A percentile compares a stretch with the other conserved stretches of the same genome.
Conservation (phyloP, 2,113 vertebrate species). For the Malurus cyaneus region DNA sequence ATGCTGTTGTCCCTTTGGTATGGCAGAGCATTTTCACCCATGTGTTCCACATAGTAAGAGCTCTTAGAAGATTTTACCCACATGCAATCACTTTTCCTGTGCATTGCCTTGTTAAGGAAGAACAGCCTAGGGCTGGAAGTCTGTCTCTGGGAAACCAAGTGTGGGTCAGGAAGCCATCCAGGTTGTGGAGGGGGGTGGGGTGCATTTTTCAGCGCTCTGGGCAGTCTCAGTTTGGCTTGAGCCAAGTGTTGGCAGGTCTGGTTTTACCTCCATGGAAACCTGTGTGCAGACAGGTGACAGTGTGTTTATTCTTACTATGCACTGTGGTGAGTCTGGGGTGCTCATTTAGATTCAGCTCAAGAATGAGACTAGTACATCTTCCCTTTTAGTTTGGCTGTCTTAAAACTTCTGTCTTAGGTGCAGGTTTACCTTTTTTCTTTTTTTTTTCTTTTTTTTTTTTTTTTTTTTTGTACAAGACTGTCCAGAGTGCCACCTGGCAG, state of each 20-base stretch:
- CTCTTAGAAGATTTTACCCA: neutral
- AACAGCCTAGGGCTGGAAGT: neutral
- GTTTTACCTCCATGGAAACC: neutral
- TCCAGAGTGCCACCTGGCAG: neutral
- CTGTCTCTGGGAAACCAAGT: neutral
- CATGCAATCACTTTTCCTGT: neutral
- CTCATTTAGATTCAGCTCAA: neutral
- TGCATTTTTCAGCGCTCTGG: neutral
- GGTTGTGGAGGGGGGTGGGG: neutral
- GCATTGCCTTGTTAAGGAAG: neutral
- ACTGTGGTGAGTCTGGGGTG: neutral
- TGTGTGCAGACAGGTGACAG: neutral
- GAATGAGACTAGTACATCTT: neutral
- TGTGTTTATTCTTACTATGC: neutral
- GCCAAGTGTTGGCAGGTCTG: neutral
- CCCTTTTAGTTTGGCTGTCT: neutral
- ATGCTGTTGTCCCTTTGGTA: neutral
- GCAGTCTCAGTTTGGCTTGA: neutral
- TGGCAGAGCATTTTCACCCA: neutral
- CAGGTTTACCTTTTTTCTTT: neutral
- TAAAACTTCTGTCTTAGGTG: neutral
- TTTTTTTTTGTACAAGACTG: neutral
- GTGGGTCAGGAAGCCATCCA: neutral
- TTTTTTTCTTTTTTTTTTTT: neutral
- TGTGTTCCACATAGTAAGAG: neutral